Evolutionary conservation across 2,113 vertebrate species (phyloP), one percentile per base, ranked within the genome.

Genomic region (Thamnaconus septentrionalis): DNA sequence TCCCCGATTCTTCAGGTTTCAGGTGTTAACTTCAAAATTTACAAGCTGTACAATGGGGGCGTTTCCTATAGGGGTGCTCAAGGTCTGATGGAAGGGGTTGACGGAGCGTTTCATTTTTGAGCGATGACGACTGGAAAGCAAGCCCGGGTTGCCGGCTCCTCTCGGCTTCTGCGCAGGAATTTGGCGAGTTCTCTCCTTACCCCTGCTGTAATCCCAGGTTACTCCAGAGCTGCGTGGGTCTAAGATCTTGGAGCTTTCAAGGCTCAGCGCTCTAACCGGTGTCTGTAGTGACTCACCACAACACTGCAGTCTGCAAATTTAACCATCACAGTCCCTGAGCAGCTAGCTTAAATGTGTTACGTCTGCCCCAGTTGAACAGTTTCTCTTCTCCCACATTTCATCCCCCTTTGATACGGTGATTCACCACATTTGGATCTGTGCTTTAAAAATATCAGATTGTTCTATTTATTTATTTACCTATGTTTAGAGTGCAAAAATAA

Each of bases 201-300:
- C 59, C 56, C 43, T 4, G 8, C 9, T 77, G 18, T 85, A 73
- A 73, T 87, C 65, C 59, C 56, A 73, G 57, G 71, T 78, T 78
- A 73, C 61, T 59, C 62, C n/a, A 47, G 49, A 18, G 11, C 42
- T 69, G 80, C 70, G 75, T 79, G 64, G 75, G 64, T 67, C 61
- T 72, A 52, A 59, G 67, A 68, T 75, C 58, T 56, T 31, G 56
- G 56, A 60, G 70, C 66, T 66, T 64, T 71, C 64, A 69, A 71
- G 72, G 73, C 68, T 78, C 62, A 73, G 60, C 59, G 51, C 68
- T 79, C 56, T 66, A 75, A 77, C 73, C 71, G 51, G 64, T 80
- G 69, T 71, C 51, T 53, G n/a, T 18, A 55, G 72, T 83, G 80
- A 88, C 66, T 85, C 83, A 80, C 57, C 59, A 45, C 65, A 55